Percentiles rank a stretch among this genome's conserved stretches.
These are phyloP conservation scores for Pomatostomus ruficeps DNA, from an alignment of 2,113 vertebrate species.

Conservation along the genomic window DNA sequence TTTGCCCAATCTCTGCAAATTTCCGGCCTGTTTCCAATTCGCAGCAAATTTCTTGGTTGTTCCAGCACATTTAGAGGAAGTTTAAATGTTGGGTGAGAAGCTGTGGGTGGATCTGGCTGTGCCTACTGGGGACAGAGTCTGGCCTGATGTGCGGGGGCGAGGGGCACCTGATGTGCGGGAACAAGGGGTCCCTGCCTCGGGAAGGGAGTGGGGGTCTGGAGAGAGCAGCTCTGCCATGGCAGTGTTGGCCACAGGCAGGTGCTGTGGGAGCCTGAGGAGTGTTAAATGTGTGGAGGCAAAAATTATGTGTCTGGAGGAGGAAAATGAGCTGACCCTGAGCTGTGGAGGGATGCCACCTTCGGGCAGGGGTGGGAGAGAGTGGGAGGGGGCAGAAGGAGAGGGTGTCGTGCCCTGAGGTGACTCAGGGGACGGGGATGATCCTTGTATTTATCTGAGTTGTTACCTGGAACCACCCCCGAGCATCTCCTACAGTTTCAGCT, in stretches of 20 bases:
- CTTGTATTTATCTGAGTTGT: fast-evolving
- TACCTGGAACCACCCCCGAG: fast-evolving
- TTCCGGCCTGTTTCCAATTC: neutral
- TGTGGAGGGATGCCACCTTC: fast-evolving
- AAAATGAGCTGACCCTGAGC: neutral
- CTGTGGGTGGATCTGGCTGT: neutral
- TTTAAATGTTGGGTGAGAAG: neutral
- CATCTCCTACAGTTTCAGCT: neutral
- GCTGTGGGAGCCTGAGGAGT: neutral
- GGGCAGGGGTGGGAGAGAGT: neutral
- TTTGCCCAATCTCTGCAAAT: neutral
- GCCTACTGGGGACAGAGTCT: fast-evolving
- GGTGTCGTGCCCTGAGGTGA: neutral
- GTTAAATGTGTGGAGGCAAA: neutral
- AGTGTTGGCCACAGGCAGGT: neutral
- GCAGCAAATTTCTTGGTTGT: neutral
- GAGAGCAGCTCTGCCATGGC: fast-evolving
- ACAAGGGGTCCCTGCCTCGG: fast-evolving
- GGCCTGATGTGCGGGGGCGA: fast-evolving
- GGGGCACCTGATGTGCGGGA: neutral
- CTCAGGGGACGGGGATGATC: neutral
- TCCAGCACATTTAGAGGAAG: neutral
- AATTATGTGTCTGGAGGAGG: fast-evolving
- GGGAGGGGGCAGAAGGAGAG: neutral
- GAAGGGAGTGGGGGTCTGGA: neutral